phyloP scores from a whole-genome alignment of 1,140 invertebrate species.

The Leucophenga varia region DNA sequence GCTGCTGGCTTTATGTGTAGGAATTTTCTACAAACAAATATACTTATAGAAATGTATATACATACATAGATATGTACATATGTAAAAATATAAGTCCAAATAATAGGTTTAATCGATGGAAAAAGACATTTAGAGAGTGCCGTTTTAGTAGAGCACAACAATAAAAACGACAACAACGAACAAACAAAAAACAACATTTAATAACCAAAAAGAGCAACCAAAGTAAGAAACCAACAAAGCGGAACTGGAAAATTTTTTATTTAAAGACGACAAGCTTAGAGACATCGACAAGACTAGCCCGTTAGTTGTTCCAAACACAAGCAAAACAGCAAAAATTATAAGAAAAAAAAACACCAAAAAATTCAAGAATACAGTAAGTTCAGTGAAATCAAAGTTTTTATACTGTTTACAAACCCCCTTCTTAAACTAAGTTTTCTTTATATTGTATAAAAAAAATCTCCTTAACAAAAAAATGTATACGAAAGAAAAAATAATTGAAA shows the following conservation, averaged over 20 bases:
- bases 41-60: slow-evolving; percentile 7
- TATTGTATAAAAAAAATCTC: too few relatives aligned
- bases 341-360: slow-evolving; percentile 5
- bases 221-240: slow-evolving; percentile 43
- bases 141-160: too few relatives aligned
- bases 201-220: too few relatives aligned
- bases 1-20: too few relatives aligned
- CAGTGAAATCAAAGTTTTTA: too few relatives aligned
- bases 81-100: slow-evolving; percentile 20
- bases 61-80: not conserved
- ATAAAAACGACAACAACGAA: slow-evolving; percentile 10
- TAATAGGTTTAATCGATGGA: slow-evolving; percentile 14
- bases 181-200: slow-evolving; percentile 13
- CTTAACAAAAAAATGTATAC: too few relatives aligned
- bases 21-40: slow-evolving; percentile 10
- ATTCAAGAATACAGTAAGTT: not conserved
- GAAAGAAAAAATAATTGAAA: too few relatives aligned
- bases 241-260: slow-evolving; percentile 41
- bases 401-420: too few relatives aligned
- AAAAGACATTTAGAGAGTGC: too few relatives aligned
- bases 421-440: too few relatives aligned
- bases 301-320: slow-evolving; percentile 14
- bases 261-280: too few relatives aligned
- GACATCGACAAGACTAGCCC: slow-evolving; percentile 22
- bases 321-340: slow-evolving; percentile 6